Percentiles rank a stretch among this genome's conserved stretches.
These are phyloP conservation scores for Dinomys branickii DNA, from an alignment of 2,113 vertebrate genomes.

Conservation along the genomic window DNA sequence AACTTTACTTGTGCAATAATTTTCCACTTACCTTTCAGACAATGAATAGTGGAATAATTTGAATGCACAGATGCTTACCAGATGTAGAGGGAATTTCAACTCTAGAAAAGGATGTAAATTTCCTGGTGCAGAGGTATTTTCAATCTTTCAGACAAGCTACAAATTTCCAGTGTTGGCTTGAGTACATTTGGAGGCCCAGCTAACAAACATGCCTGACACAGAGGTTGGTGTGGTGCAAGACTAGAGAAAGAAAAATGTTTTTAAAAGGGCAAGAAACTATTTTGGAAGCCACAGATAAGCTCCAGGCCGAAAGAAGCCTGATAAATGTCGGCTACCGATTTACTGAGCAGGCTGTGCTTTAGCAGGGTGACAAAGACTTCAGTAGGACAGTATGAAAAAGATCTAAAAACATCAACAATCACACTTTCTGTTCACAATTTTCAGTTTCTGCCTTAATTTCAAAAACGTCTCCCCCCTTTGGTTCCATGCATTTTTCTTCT, in stretches of 20 bases:
- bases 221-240: not conserved
- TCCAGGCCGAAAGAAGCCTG: not conserved
- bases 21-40: constrained; percentile 33
- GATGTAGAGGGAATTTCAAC: not conserved
- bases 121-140: not conserved
- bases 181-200: constrained; percentile 48
- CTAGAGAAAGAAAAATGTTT: not conserved
- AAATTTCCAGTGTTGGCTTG: constrained; percentile 24
- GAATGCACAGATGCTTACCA: not conserved
- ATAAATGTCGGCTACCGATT: not conserved
- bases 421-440: constrained; percentile 12
- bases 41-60: not conserved
- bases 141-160: constrained; percentile 14
- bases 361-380: not conserved
- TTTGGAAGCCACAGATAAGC: not conserved
- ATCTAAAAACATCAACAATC: constrained; percentile 21
- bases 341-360: not conserved
- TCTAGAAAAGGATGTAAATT: not conserved
- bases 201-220: constrained; percentile 47
- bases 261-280: not conserved
- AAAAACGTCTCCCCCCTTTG: not conserved
- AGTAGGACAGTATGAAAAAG: not conserved
- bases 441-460: constrained; percentile 10
- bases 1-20: not conserved
- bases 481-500: not conserved